These are phyloP conservation scores for Emys orbicularis DNA, from an alignment of 2,797 vertebrate species.

Conservation along the genomic window DNA sequence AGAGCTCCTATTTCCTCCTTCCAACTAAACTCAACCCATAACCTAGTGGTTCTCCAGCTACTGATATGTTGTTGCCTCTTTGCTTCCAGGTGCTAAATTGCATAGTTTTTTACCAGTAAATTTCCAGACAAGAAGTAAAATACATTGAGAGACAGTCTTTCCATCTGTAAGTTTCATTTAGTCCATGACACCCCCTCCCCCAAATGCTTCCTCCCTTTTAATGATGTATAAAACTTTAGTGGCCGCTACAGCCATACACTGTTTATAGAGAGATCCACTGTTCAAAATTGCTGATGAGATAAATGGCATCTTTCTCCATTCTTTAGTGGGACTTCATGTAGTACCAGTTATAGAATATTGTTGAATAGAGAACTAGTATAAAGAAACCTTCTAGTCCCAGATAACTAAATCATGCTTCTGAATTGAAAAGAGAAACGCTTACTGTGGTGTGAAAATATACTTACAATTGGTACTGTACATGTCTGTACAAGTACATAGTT, in stretches of 20 bases:
- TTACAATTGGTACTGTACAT: background rate
- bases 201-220: background rate
- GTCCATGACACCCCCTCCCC: accelerated
- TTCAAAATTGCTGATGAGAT: background rate
- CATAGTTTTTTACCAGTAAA: background rate
- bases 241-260: background rate
- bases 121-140: background rate
- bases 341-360: background rate
- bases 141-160: background rate
- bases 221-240: background rate
- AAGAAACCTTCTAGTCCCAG: background rate
- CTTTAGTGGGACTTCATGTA: background rate
- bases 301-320: background rate
- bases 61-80: background rate
- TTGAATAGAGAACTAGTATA: background rate
- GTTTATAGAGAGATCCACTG: background rate
- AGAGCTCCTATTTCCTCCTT: background rate
- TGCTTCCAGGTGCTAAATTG: background rate
- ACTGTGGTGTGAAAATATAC: background rate
- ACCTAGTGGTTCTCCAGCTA: background rate
- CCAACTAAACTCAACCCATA: background rate
- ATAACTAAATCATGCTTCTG: background rate
- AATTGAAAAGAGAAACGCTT: background rate
- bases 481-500: background rate
- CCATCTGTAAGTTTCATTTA: background rate